Evolutionary conservation across 53 echinoderm and acorn worm genomes (phyloP).

Genomic region (Echinarachnius parma): DNA sequence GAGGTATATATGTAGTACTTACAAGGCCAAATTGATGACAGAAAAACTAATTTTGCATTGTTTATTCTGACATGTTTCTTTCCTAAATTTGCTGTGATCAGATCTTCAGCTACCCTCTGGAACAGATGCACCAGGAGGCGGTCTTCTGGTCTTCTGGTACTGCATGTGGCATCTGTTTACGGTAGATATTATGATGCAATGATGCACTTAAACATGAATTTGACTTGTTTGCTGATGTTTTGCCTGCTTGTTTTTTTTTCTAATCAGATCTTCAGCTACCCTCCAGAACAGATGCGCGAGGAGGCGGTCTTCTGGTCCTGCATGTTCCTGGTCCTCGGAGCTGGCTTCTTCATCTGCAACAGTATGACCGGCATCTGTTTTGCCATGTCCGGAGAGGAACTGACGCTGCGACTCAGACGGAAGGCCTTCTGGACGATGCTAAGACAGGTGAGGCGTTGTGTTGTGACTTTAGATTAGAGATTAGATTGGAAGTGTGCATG

Average conservation of each 20-base stretch:
- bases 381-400: slow-evolving; percentile 75
- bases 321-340: slow-evolving; percentile 68
- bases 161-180: too few species aligned
- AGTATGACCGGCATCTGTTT: slow-evolving; percentile 63
- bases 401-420: slow-evolving; percentile 73
- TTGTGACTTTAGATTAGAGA: too few species aligned
- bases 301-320: slow-evolving; percentile 66
- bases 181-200: too few species aligned
- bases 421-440: slow-evolving; percentile 76
- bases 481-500: too few species aligned
- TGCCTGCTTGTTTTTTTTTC: too few species aligned
- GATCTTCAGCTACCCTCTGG: slow-evolving; percentile 39
- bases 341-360: slow-evolving; percentile 50
- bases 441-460: slow-evolving; percentile 65
- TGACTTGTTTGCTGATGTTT: too few species aligned
- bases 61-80: too few species aligned
- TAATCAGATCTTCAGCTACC: slow-evolving; percentile 44
- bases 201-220: too few species aligned
- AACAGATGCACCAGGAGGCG: slow-evolving; percentile 56
- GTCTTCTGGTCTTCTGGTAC: slow-evolving; percentile 76
- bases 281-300: slow-evolving; percentile 49
- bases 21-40: too few species aligned
- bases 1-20: too few species aligned
- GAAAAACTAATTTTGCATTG: too few species aligned
- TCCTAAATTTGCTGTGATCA: too few species aligned